Evolutionary conservation across 2,888 invertebrate species (phyloP), one percentile per base, ranked within the genome.

Genomic region (Lymantria monacha): DNA sequence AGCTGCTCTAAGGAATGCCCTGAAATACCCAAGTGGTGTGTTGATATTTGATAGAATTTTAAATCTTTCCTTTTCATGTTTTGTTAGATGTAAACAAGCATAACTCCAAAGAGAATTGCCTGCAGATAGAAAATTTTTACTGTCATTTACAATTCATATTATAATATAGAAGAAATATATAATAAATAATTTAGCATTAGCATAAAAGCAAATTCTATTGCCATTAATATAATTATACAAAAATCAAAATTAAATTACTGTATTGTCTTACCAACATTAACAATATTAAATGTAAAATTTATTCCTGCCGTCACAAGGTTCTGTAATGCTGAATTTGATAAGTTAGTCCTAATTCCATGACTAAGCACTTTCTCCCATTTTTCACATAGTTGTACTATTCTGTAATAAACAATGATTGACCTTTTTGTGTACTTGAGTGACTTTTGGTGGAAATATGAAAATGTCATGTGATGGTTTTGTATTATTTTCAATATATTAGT

Each of bases 31-130:
- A 46, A 94, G 92, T n/a, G 91, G 91, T 7, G 91, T 90, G 57
- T 91, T 91, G 44, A 92, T 87, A 57, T 87, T 87, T 10, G 88
- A 76, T 1, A 92, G 75, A 47, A 95, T 93, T 68, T 94, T 93
- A 81, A 96, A 98, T 48, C 98, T 93, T 75, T 97, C 96, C 56
- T 95, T 94, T 82, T 98, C 98, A 79, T 97, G 97, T 79, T 95
- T 94, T 12, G 97, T 98, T 48, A 98, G 87, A 76, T 97, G 96
- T 47, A 94, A 92, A 70, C 94, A 94, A 57, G 95, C 93, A 75
- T 95, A 96, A 51, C 95, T 95, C 97, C 97, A 97, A 67, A 96
- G 93, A 30, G 95, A 93, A 72, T 89, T 83, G 57, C 93, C 89
- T 90, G 57, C 52, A 83, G 80, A 51, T 52, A 61, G 22, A 22